Evolutionary conservation across 2,797 vertebrate species (phyloP), one percentile per base, ranked within the genome.

Genomic region (Furcifer pardalis): DNA sequence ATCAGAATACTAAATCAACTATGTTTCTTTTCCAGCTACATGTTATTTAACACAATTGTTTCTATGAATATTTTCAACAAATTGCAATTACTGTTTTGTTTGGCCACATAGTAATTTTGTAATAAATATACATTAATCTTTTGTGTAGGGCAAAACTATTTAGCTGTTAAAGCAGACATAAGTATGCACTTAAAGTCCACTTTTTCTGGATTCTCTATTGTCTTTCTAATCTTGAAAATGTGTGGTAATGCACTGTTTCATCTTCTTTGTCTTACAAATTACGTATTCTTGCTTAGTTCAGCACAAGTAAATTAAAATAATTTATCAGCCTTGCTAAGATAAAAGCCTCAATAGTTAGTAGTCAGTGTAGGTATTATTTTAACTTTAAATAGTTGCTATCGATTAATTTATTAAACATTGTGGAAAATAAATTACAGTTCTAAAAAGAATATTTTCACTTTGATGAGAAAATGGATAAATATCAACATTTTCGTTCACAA

Each of bases 191-290:
- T 88, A 81, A 92, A 92, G 17, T 87, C 59, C 86, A 91, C 63
- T 66, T 81, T 19, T 90, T 89, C 44, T 88, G 30, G 59, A 91
- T 35, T 87, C 93, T 89, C 91, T 84, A 92, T 74, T 92, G 86
- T 92, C 88, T 93, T 91, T 88, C 82, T 89, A 23, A 82, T 92
- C 86, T 85, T 88, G 73, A 92, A 92, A 88, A 90, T 82, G 3
- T 76, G 19, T 83, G 46, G 23, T 79, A 81, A 91, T 82, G 52
- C 77, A 88, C 32, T 84, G 78, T 77, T 95, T 92, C 87, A 84
- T 91, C 93, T 91, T 88, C 80, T 27, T 87, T 86, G 85, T 84
- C 88, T 93, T 88, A 93, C 91, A 90, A 93, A 93, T 92, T 89
- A 84, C 83, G 91, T 94, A 32, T 42, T 71, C 66, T 91, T 82